These are phyloP conservation scores for Belgica antarctica DNA, from an alignment of 2,888 invertebrate species.

Conservation along the genomic window DNA sequence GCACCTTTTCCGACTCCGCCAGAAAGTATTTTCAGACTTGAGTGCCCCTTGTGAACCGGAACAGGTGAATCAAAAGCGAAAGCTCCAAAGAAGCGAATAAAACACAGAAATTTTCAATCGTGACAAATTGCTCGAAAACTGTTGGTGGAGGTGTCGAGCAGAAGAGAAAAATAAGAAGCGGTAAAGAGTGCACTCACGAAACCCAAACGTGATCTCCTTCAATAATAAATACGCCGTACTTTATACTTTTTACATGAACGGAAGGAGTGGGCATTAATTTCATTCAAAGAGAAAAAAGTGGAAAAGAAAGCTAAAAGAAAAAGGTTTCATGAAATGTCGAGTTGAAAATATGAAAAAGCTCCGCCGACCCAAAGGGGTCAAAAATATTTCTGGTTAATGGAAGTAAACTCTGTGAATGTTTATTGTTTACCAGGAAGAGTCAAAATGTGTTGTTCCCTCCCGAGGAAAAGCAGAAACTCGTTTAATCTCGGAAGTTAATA, in stretches of 20 bases:
- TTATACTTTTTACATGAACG: conserved; percentile 11
- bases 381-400: no score
- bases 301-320: no score
- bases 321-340: background rate
- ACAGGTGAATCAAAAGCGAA: no score
- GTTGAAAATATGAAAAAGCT: background rate
- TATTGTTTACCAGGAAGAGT: background rate
- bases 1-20: background rate
- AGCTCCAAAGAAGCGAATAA: background rate
- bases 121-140: conserved; percentile 7
- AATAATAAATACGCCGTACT: conserved; percentile 34
- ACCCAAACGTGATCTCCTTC: conserved; percentile 30
- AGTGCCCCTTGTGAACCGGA: background rate
- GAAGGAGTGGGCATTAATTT: conserved; percentile 20
- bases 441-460: background rate
- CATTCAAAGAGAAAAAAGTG: background rate
- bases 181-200: conserved; percentile 35
- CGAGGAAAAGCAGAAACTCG: background rate
- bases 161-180: no score
- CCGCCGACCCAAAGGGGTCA: no score
- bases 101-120: background rate
- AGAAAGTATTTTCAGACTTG: background rate
- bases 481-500: no score
- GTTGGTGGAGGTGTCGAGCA: conserved; percentile 11
- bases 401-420: no score